Percentiles rank a stretch among this genome's conserved stretches.
These are phyloP conservation scores for Rhadinocentrus ornatus DNA, from an alignment of 2,797 vertebrate species.

Conservation along the genomic window DNA sequence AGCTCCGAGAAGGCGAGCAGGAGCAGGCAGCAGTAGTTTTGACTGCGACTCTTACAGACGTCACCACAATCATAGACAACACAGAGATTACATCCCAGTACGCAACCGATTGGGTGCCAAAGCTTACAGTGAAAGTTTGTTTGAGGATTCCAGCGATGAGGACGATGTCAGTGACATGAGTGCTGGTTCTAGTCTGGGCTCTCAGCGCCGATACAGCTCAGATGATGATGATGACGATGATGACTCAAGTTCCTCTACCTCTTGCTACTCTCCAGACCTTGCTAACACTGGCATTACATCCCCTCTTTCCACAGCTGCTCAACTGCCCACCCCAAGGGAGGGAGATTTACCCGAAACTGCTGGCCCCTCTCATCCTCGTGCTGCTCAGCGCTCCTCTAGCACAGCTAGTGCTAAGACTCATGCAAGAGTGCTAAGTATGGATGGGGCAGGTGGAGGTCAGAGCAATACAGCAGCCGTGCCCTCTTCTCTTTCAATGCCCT, in stretches of 20 bases:
- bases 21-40: conserved; percentile 84
- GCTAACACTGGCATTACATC: conserved; percentile 75
- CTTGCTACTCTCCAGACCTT: conserved; percentile 90
- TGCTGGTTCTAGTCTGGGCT: conserved; percentile 88
- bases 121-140: conserved; percentile 88
- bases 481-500: conserved; percentile 74
- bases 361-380: conserved; percentile 82
- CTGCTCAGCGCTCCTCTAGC: conserved; percentile 89
- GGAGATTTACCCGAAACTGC: conserved; percentile 68
- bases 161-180: conserved; percentile 92
- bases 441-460: conserved; percentile 84
- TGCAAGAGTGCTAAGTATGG: conserved; percentile 91
- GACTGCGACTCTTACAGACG: conserved; percentile 85
- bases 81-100: conserved; percentile 87
- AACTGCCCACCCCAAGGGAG: conserved; percentile 74
- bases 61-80: conserved; percentile 83
- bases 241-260: conserved; percentile 90
- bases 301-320: conserved; percentile 70
- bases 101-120: conserved; percentile 86
- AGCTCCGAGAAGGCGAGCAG: conserved; percentile 82
- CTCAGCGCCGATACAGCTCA: conserved; percentile 88
- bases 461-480: conserved; percentile 67
- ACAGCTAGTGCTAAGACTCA: conserved; percentile 93
- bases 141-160: conserved; percentile 87
- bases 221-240: conserved; percentile 83